Base-by-base conservation (phyloP, 2,888 invertebrate genomes). In the Apantesis nais region DNA sequence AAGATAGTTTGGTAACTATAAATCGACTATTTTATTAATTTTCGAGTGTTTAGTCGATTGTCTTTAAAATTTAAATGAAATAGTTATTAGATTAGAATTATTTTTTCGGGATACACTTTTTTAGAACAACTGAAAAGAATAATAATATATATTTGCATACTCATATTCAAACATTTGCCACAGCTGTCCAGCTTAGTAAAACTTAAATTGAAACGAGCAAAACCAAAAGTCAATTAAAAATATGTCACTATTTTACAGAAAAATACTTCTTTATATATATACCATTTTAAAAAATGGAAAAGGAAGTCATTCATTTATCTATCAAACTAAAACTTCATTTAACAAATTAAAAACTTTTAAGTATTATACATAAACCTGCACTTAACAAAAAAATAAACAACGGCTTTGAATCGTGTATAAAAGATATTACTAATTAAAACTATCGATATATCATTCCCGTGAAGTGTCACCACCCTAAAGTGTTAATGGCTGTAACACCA, bases 401-500 rank as follows among this genome's bases (percentile, higher is more conserved):
- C 29, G 55, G 29, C 29, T 14, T 29, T 29, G 58, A 29, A 14
- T 29, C 29, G 58, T 58, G 29, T 7, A 7, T 55, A 25, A n/a
- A 62, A 39, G 8, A 39, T 39, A 39, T 41, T 14, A 62, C 9
- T 7, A 52, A 34, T 16, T 58, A 66, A 70, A 61, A 68, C 22
- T 72, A 84, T 83, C 85, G 83, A 85, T 73, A 82, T 11, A 65
- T 37, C 22, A 12, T 74, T 66, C 68, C 66, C 71, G 66, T 44
- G 74, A 22, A 34, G 16, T 58, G 44, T 61, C 85, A 77, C 90
- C 87, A 79, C 92, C 82, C 93, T 91, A 90, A 78, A 85, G 83
- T 83, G 91, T 94, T 95, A 94, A 94, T 93, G 91, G 90, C 91
- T 88, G 90, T 92, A 94, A 94, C 94, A 94, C 94, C 93, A 94